Base-by-base conservation (phyloP, 2,888 invertebrate species). In the Drosophila kuntzei region DNA sequence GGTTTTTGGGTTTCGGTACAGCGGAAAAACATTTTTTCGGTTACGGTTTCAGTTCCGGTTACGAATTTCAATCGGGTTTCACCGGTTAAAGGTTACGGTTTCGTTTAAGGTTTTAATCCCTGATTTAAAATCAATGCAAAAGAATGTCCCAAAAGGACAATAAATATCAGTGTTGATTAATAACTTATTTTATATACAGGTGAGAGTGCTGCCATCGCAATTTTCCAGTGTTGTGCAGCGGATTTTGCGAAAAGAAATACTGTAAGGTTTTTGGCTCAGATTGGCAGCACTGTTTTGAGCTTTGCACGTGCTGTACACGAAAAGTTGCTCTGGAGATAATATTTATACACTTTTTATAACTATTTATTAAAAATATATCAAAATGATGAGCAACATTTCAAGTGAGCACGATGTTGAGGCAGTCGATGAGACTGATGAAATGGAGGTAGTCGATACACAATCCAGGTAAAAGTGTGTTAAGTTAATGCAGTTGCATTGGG, bases 251-350 rank as follows among this genome's bases (percentile, higher is more conserved):
- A 8, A 8, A 25, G 43, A 14, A n/a, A 16, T 14, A 12, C 11
- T 41, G 22, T 4, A 0, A 11, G 8, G 7, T 3, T 4, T 16
- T 36, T 43, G 18, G 5, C 11, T 50, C 25, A 37, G 1, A 9
- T 39, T 57, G 69, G 47, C 62, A 70, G 20, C 55, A 8, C 55
- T n/a, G 0, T 1, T 22, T 49, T 41, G 18, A 51, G 36, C 46
- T 61, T 44, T 25, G 1, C 43, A 41, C 27, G 41, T 43, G 66
- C 27, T 18, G 11, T 7, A 14, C 3, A 20, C 8, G 12, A 16
- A 22, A 22, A 32, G 11, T 16, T 46, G 5, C 16, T 16, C 9
- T 16, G 0, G 2, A 44, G 12, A 6, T 46, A 6, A 2, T 9
- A 46, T 12, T 44, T 16, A 27, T 2, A 11, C 2, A 3, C 37